These are phyloP conservation scores for Acanthosoma haemorrhoidale DNA, from an alignment of 2,888 invertebrate genomes.

Conservation along the genomic window DNA sequence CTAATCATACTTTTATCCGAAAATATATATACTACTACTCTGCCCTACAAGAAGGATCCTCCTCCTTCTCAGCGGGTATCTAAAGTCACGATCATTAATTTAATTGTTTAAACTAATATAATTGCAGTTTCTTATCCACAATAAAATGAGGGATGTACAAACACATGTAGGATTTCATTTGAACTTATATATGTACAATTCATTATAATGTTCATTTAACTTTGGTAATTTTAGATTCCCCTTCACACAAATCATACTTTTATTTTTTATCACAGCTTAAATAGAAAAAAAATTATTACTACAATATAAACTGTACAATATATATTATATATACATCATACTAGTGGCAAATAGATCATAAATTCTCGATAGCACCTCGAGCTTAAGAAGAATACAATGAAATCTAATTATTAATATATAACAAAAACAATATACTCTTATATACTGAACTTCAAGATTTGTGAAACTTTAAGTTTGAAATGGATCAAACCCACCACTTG, in stretches of 20 bases:
- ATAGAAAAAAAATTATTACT: slow-evolving; percentile 6
- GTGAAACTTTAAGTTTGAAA: slow-evolving; percentile 20
- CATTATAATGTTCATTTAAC: slow-evolving; percentile 9
- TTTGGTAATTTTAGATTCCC: slow-evolving; percentile 24
- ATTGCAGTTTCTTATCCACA: not conserved
- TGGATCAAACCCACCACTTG: slow-evolving; percentile 20
- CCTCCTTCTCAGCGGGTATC: not conserved
- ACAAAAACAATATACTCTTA: slow-evolving; percentile 5
- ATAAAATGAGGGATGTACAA: slow-evolving; percentile 10
- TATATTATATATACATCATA: slow-evolving; percentile 8
- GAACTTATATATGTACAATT: slow-evolving; percentile 9
- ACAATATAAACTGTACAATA: slow-evolving; percentile 19
- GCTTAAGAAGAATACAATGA: slow-evolving; percentile 6
- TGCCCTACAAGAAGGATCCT: not conserved
- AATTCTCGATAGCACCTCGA: slow-evolving; percentile 27
- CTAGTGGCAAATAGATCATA: slow-evolving; percentile 17
- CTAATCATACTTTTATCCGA: slow-evolving; percentile 3
- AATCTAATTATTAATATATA: not conserved
- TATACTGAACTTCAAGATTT: not conserved
- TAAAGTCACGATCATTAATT: not conserved
- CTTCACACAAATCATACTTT: slow-evolving; percentile 17
- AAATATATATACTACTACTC: slow-evolving; percentile 21
- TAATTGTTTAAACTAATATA: slow-evolving; percentile 13
- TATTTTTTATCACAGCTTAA: slow-evolving; percentile 23
- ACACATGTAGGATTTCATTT: slow-evolving; percentile 7